These are phyloP conservation scores for Dioctria rufipes DNA, from an alignment of 2,888 invertebrate species.

Conservation along the genomic window DNA sequence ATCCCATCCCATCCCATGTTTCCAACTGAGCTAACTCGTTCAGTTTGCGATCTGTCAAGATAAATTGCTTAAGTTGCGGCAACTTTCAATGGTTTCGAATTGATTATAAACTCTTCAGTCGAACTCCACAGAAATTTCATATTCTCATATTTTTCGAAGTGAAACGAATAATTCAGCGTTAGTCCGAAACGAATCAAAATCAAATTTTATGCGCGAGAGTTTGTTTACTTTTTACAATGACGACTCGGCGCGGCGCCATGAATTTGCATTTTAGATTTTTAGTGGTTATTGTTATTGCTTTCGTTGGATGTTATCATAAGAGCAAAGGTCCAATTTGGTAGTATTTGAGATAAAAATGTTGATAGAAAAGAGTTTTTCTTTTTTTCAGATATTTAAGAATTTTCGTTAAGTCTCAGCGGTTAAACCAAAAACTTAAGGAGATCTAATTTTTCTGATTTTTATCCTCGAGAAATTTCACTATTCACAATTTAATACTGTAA, in stretches of 20 bases:
- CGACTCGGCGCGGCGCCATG: neutral
- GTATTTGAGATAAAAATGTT: no score
- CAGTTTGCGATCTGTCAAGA: neutral
- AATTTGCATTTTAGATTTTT: constrained; percentile 2
- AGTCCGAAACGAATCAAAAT: neutral
- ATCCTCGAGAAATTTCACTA: no score
- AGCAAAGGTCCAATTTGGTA: no score
- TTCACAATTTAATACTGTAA: no score
- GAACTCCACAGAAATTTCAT: neutral
- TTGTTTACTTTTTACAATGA: constrained; percentile 1
- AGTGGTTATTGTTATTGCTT: no score
- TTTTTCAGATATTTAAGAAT: no score
- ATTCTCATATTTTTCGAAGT: neutral
- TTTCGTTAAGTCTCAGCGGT: no score
- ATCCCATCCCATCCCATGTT: no score
- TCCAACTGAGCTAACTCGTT: neutral
- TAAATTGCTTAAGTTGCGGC: constrained; percentile 6
- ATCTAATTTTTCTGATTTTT: no score
- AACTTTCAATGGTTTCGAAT: neutral
- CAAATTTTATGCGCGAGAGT: neutral
- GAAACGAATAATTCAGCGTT: neutral
- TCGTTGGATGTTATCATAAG: no score
- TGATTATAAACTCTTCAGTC: neutral
- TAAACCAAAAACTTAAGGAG: no score
- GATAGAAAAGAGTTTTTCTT: no score